Conservation (phyloP, 2,888 invertebrate species). For the Cephus pygmeus region DNA sequence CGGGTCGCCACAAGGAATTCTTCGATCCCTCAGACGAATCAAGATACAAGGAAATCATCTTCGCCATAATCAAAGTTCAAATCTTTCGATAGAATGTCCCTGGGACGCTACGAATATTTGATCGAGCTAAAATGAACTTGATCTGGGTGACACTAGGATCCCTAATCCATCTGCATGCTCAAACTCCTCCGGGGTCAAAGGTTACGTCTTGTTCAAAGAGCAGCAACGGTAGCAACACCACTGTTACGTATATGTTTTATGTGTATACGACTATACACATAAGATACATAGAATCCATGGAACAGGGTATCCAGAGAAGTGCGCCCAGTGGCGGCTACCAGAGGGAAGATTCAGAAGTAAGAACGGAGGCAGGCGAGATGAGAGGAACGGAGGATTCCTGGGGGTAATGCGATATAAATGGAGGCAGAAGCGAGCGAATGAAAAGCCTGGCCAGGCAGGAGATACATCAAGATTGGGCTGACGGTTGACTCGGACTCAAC, state of each 20-base stretch:
- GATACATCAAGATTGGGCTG: conserved; percentile 63
- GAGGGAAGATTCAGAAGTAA: conserved; percentile 1
- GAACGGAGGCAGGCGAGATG: conserved; percentile 11
- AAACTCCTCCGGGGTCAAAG: background rate
- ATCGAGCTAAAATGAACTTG: background rate
- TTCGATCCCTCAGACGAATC: background rate
- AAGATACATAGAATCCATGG: background rate
- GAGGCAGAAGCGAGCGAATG: conserved; percentile 49
- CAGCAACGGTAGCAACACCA: too few species aligned
- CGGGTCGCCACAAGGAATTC: conserved; percentile 7
- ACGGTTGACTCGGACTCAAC: conserved; percentile 54
- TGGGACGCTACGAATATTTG: background rate
- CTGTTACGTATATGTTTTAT: too few species aligned
- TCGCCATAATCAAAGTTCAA: background rate
- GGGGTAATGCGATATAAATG: conserved; percentile 60
- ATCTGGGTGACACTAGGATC: background rate
- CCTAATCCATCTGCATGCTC: background rate
- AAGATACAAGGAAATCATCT: background rate
- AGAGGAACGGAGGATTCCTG: conserved; percentile 44
- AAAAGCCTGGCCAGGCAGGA: conserved; percentile 50
- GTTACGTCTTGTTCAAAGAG: background rate
- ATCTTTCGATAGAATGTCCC: background rate
- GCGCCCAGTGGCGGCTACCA: background rate
- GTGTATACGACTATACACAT: background rate
- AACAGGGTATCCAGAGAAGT: background rate